Evolutionary conservation across 1,140 invertebrate genomes (phyloP).

Genomic region (Bombus difficillimus): DNA sequence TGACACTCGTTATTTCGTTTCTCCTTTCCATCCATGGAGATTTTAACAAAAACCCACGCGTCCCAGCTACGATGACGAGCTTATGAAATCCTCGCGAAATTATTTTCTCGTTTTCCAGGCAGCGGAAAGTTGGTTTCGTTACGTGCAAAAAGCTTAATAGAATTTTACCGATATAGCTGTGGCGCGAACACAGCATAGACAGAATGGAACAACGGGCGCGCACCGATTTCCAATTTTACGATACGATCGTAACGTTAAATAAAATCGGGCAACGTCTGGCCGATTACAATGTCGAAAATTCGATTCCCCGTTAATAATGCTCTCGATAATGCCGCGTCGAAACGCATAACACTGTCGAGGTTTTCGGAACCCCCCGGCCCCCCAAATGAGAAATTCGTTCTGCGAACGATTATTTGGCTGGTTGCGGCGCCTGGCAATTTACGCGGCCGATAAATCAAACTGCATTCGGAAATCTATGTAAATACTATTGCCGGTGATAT

Average conservation of each 20-base stretch:
- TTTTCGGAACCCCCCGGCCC: not conserved
- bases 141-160: not conserved
- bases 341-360: conserved; percentile 16
- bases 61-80: not conserved
- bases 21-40: not conserved
- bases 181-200: not conserved
- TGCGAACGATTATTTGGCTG: conserved; percentile 16
- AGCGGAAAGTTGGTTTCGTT: not conserved
- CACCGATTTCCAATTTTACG: conserved; percentile 55
- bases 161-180: not conserved
- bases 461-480: conserved; percentile 34
- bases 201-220: not conserved
- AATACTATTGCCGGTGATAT: conserved; percentile 32
- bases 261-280: conserved; percentile 18
- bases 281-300: conserved; percentile 41
- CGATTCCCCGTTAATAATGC: conserved; percentile 47
- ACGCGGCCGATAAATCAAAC: conserved; percentile 47
- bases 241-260: conserved; percentile 49
- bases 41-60: not conserved
- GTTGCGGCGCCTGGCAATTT: conserved; percentile 13
- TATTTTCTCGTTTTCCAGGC: not conserved
- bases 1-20: conserved; percentile 21
- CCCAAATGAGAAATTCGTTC: conserved; percentile 41
- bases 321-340: conserved; percentile 35
- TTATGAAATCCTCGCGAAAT: conserved; percentile 1